Conservation (phyloP, 1,140 invertebrate species). For the Drosophila gunungcola region DNA sequence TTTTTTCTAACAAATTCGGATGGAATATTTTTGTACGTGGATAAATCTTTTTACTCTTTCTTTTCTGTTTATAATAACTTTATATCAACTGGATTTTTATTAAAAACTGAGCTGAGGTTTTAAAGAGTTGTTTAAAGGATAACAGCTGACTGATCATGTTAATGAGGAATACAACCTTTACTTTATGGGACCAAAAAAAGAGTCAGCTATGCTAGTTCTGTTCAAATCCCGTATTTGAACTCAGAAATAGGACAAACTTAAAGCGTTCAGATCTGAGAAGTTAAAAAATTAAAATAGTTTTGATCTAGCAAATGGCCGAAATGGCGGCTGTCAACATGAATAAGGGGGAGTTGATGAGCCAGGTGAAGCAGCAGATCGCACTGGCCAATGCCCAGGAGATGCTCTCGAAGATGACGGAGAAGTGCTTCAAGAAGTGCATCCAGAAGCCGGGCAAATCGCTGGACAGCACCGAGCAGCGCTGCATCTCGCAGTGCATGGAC, state of each 20-base stretch:
- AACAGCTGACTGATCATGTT: too few relatives aligned
- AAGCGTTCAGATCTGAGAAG: slow-evolving; percentile 9
- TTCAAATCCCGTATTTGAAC: not conserved
- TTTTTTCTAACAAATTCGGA: too few relatives aligned
- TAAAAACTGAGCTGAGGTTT: too few relatives aligned
- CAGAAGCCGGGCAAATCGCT: slow-evolving; percentile 94
- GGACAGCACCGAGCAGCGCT: slow-evolving; percentile 97
- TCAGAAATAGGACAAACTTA: not conserved
- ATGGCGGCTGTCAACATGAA: slow-evolving; percentile 85
- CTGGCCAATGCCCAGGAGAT: slow-evolving; percentile 97
- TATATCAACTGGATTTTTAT: too few relatives aligned
- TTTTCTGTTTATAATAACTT: too few relatives aligned
- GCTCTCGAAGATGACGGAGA: slow-evolving; percentile 97
- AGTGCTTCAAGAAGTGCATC: slow-evolving; percentile 98
- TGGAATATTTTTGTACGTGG: too few relatives aligned
- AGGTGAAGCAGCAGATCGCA: slow-evolving; percentile 98
- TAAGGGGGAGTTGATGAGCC: slow-evolving; percentile 96
- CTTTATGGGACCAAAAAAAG: not conserved
- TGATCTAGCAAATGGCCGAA: slow-evolving; percentile 4
- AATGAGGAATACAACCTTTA: too few relatives aligned
- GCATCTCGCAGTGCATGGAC: slow-evolving; percentile 98
- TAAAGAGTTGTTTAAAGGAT: too few relatives aligned
- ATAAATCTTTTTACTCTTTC: too few relatives aligned
- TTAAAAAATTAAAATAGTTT: slow-evolving; percentile 17
- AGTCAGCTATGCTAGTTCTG: slow-evolving; percentile 1